Evolutionary conservation across 2,113 vertebrate genomes (phyloP), one percentile per base, ranked within the genome.

Genomic region (Hystrix brachyura): DNA sequence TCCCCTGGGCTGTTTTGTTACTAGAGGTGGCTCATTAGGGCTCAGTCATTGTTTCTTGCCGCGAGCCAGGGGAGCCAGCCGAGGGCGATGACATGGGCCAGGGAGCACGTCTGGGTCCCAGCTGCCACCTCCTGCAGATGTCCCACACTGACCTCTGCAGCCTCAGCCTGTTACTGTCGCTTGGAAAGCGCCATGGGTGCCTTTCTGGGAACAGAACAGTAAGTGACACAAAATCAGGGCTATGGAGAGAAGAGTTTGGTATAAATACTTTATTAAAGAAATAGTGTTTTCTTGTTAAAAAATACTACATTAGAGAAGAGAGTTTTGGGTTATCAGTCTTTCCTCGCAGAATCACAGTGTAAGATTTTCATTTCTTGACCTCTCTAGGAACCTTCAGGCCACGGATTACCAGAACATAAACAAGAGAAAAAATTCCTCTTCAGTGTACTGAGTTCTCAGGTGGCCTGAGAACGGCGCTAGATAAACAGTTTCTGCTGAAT

Each of bases 191-290:
- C n/a, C 3, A 48, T 9, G 51, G 79, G 18, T 11, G 13, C 72
- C 65, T 80, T 48, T 79, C 81, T 69, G 5, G 82, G 90, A 48
- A 25, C 38, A 87, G 60, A 57, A 38, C 38, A 94, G 60, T 18
- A 62, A 87, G 96, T 84, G 62, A 97, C 96, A 96, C 92, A 96
- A 84, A 97, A 79, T 57, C 94, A 96, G 96, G 91, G 90, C 95
- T 97, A 59, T 91, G 91, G 85, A 98, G 92, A 91, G 86, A 95
- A 95, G 96, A 97, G 94, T 97, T 97, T 97, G 97, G 74, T 97
- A 97, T 97, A 97, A 98, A 97, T 95, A 86, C 95, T 97, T 98
- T 98, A 96, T 98, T 98, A 96, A 95, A 97, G 95, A 98, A 97
- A 97, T 97, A 97, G 15, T 74, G 83, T 96, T 97, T 96, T 97